Percentiles rank a stretch among this genome's conserved stretches.
Conservation (phyloP, 2,113 vertebrate genomes). For the Oncorhynchus nerka region DNA sequence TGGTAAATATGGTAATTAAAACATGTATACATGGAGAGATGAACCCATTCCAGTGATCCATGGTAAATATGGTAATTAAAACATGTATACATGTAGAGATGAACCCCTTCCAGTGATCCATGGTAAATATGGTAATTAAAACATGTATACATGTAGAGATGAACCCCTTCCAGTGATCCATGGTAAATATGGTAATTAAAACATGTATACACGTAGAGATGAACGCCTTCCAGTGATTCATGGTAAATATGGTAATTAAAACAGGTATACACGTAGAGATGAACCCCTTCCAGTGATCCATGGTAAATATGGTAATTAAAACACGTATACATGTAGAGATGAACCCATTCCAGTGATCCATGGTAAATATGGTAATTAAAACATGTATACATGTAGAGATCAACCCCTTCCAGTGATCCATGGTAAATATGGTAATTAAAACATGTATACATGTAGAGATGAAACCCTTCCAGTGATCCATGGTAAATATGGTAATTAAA, state of each 20-base stretch:
- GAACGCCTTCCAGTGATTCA: too few relatives aligned
- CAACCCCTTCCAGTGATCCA: constrained; percentile 16
- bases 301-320: constrained; percentile 24
- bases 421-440: not conserved
- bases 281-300: constrained; percentile 10
- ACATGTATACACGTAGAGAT: too few relatives aligned
- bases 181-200: constrained; percentile 29
- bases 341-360: constrained; percentile 17
- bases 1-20: constrained; percentile 22
- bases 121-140: constrained; percentile 22
- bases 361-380: constrained; percentile 2
- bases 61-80: constrained; percentile 19
- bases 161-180: constrained; percentile 4
- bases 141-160: not conserved
- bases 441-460: constrained; percentile 11
- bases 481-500: constrained; percentile 1
- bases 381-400: constrained; percentile 9
- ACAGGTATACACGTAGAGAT: too few relatives aligned
- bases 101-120: constrained; percentile 4
- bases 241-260: too few relatives aligned
- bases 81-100: not conserved
- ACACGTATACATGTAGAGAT: constrained; percentile 10
- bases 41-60: constrained; percentile 27
- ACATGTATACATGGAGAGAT: constrained; percentile 10
- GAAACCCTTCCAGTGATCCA: constrained; percentile 19